Evolutionary conservation across 2,888 invertebrate genomes (phyloP), one percentile per base, ranked within the genome.

Genomic region (Calameuta pallipes): DNA sequence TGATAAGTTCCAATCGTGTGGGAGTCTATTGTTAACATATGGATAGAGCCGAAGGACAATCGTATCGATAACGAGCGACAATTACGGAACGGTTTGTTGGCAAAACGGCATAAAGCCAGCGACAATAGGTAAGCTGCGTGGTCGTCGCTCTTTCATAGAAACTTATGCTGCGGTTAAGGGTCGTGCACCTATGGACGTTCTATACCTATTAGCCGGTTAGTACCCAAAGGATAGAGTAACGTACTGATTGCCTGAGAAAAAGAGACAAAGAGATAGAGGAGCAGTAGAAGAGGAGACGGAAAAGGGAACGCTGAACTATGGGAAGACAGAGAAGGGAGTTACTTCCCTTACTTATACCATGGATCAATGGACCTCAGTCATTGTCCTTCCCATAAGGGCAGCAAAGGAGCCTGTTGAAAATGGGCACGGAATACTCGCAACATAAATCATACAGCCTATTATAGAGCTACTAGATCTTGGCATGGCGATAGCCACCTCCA

Each of bases 391-490:
- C 84, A 85, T 84, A 85, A 85, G 85, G 84, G 85, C 83, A 80
- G 82, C 77, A 78, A 78, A 78, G 76, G 79, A 76, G 77, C 81
- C 80, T 83, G 84, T 89, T 87, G 85, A 85, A 89, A 90, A 87
- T 86, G 83, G 82, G 83, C 83, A 80, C 82, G 82, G 82, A 81
- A 84, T 83, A 83, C 84, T 80, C 80, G 80, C 82, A 87, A 88
- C 90, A 89, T 90, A 90, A 90, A 90, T 90, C 90, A 90, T 90
- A 89, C 83, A 89, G 87, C 85, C 89, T 86, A 88, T 90, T 90
- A 90, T 87, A 87, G 87, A 83, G 87, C 87, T 88, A 88, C 88
- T 88, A 90, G 89, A 89, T 90, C 87, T 80, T 82, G 83, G 78
- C 83, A 82, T 80, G 78, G 83, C 87, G 90, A 90, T 90, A 90